These are phyloP conservation scores for Hypena proboscidalis DNA, from an alignment of 2,888 invertebrate species.

Conservation along the genomic window DNA sequence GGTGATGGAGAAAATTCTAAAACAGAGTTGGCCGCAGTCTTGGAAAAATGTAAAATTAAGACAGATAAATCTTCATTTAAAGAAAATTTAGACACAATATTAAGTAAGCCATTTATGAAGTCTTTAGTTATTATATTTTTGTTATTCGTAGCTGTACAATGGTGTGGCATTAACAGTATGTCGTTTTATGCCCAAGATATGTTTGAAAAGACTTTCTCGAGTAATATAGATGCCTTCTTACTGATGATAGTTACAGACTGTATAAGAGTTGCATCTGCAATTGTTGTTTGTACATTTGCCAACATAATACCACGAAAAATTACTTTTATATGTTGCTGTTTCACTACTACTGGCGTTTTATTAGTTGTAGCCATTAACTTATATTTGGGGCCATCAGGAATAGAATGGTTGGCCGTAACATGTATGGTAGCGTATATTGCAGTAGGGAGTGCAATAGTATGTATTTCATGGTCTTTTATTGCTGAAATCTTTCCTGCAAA, in stretches of 20 bases:
- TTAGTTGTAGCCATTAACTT: slow-evolving; percentile 46
- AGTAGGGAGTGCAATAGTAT: slow-evolving; percentile 45
- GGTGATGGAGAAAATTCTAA: slow-evolving; percentile 49
- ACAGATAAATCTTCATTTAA: slow-evolving; percentile 26
- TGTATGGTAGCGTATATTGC: slow-evolving; percentile 51
- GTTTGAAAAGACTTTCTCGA: slow-evolving; percentile 52
- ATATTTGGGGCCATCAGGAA: slow-evolving; percentile 39
- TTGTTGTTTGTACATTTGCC: slow-evolving; percentile 46
- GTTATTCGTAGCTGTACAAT: slow-evolving; percentile 51
- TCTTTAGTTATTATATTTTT: slow-evolving; percentile 39
- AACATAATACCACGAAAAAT: slow-evolving; percentile 49
- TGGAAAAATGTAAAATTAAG: slow-evolving; percentile 47
- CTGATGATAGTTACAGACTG: slow-evolving; percentile 57
- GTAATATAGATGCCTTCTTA: slow-evolving; percentile 49
- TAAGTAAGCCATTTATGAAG: slow-evolving; percentile 52
- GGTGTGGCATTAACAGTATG: slow-evolving; percentile 57
- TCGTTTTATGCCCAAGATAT: slow-evolving; percentile 59
- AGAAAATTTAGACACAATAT: slow-evolving; percentile 41
- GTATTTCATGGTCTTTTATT: slow-evolving; percentile 58
- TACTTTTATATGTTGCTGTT: slow-evolving; percentile 45
- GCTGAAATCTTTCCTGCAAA: slow-evolving; percentile 60
- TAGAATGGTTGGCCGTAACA: slow-evolving; percentile 49
- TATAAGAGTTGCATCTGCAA: slow-evolving; percentile 43
- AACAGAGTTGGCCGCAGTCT: slow-evolving; percentile 50
- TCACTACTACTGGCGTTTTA: slow-evolving; percentile 41